Base-by-base conservation (phyloP, 2,113 vertebrate species). In the Aix galericulata region DNA sequence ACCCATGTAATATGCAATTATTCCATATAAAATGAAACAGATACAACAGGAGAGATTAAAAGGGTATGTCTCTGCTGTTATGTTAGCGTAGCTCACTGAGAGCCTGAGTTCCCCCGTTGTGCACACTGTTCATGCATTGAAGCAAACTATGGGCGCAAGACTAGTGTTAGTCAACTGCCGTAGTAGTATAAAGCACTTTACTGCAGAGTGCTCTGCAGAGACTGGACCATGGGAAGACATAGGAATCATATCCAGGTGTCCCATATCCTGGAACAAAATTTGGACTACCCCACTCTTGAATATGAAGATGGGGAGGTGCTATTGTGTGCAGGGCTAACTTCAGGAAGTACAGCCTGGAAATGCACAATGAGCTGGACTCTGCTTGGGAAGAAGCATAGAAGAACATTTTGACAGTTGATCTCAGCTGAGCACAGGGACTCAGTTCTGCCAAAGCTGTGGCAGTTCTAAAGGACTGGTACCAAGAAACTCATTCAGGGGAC, bases 131-230 rank as follows among this genome's bases (percentile, higher is more conserved):
- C 34, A 31, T 42, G 13, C 23, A 17, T 14, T 60, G 63, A 72
- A 69, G 29, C 52, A 40, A 67, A 48, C 10, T 3, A 0, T 11
- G 6, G 22, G 15, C 21, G 66, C 58, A 32, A 71, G 71, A 59
- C 52, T 46, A 11, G 8, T 1, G 0, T 55, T 23, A 50, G 36
- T 20, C n/a, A 55, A 6, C 60, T 3, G 3, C 10, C 32, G 71
- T 13, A 50, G 31, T 26, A 36, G 29, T 4, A 78, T 59, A 20
- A 8, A 81, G 5, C 55, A 22, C 13, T 13, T 79, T 64, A 23
- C 8, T 29, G 6, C 12, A 64, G 15, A 48, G 18, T 6, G 5
- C 8, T 64, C 38, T 34, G 5, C 17, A 68, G 22, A 77, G 3
- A 50, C 6, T 38, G 34, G 13, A 12, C 6, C 64, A 46, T 8